phyloP scores from a whole-genome alignment of 2,113 vertebrate species.

The Gambusia holbrooki region DNA sequence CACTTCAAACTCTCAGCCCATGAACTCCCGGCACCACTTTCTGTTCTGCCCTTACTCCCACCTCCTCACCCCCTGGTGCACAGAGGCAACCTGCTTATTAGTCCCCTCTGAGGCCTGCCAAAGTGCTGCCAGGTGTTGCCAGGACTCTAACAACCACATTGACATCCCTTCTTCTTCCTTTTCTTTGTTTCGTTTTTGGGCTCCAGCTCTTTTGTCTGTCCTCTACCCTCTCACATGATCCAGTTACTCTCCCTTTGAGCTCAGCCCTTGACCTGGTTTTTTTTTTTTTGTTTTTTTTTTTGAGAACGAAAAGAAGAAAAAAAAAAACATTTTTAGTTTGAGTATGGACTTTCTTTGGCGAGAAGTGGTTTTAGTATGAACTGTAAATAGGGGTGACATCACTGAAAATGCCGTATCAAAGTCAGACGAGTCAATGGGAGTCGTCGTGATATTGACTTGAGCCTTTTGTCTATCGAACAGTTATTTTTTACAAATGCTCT shows the following conservation, averaged over 20 bases:
- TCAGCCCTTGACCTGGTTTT: constrained; percentile 54
- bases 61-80: constrained; percentile 37
- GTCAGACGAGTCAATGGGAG: constrained; percentile 57
- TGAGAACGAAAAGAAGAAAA: constrained; percentile 28
- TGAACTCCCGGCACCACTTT: constrained; percentile 6
- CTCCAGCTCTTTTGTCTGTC: constrained; percentile 35
- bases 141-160: constrained; percentile 71
- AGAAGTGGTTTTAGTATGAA: constrained; percentile 62
- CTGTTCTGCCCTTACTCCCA: constrained; percentile 30
- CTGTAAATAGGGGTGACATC: constrained; percentile 71
- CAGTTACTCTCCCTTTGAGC: constrained; percentile 41
- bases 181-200: constrained; percentile 29
- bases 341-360: constrained; percentile 58
- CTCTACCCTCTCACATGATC: constrained; percentile 33
- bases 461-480: constrained; percentile 54
- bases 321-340: constrained; percentile 58
- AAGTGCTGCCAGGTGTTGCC: constrained; percentile 51
- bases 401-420: constrained; percentile 49
- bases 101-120: constrained; percentile 63
- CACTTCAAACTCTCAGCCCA: constrained; percentile 26
- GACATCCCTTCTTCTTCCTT: constrained; percentile 55
- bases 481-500: constrained; percentile 55
- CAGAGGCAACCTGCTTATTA: constrained; percentile 58
- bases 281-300: neutral
- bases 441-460: constrained; percentile 61